Conservation (phyloP, 2,113 vertebrate species). For the Malaclemys terrapin region DNA sequence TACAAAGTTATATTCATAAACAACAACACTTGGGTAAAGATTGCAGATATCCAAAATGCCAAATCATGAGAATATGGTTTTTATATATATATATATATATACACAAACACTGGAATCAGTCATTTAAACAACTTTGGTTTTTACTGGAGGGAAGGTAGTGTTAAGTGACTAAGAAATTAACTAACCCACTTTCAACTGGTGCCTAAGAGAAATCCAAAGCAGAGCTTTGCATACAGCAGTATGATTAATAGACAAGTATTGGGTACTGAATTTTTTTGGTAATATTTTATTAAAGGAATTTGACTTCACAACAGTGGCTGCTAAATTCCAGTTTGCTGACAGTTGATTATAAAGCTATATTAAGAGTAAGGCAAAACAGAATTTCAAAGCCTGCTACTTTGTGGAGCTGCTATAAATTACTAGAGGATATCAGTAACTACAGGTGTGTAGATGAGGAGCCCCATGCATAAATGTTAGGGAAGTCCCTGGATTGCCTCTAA, state of each 20-base stretch:
- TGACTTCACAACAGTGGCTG: neutral
- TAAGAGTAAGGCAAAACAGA: slow-evolving; percentile 50
- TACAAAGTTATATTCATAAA: slow-evolving; percentile 84
- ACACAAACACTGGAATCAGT: neutral
- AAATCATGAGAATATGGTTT: slow-evolving; percentile 74
- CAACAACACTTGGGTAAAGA: slow-evolving; percentile 80
- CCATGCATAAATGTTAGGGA: neutral
- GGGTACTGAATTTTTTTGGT: neutral
- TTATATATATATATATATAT: slow-evolving; percentile 56
- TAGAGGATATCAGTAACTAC: neutral
- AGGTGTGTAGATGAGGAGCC: neutral
- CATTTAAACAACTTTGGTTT: slow-evolving; percentile 81
- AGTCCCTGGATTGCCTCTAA: neutral
- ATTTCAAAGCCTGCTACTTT: neutral
- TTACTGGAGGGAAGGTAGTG: slow-evolving; percentile 58
- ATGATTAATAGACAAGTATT: slow-evolving; percentile 48
- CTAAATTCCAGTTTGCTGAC: neutral
- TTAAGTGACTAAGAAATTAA: slow-evolving; percentile 16
- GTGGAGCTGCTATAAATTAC: neutral
- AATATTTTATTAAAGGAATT: neutral
- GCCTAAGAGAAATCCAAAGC: slow-evolving; percentile 44
- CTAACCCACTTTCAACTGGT: slow-evolving; percentile 51
- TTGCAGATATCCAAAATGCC: slow-evolving; percentile 80
- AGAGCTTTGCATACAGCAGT: slow-evolving; percentile 51
- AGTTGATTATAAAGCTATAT: slow-evolving; percentile 33